Evolutionary conservation across 2,888 invertebrate genomes (phyloP), one percentile per base, ranked within the genome.

Genomic region (Dyspetes luteomarginatus): DNA sequence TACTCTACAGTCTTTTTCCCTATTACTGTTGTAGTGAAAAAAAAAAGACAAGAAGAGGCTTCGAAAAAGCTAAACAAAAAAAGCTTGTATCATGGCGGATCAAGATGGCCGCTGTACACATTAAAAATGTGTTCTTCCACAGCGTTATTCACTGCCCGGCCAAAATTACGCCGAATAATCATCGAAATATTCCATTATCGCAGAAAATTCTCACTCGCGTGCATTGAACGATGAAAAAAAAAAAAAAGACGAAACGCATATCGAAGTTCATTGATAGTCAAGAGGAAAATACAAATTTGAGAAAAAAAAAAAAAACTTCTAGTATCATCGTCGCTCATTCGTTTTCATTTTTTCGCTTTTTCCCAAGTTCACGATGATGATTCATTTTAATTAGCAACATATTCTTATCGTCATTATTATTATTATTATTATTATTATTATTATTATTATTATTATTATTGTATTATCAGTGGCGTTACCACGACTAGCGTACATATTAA

Each of bases 361-460:
- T 71, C 41, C 65, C 56, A 26, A 65, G 55, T 79, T 36, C 52
- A 71, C 69, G 52, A 67, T 72, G 12, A 71, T 68, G 24, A 76
- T 67, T 60, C 36, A 19, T 78, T 62, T 80, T 68, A 68, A 52
- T 73, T 41, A 28, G 62, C 41, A 41, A 73, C 43, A 50, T 64
- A 64, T 24, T 85, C 85, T 87, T 85, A 86, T 86, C 82, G 83
- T 82, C 81, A 82, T 79, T 78, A 82, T 83, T 72, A 80, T 73
- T 78, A 78, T 77, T 81, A 68, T 78, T 74, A 64, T 43, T 85
- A 85, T 88, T 43, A 65, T 79, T 75, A 82, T 79, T 78, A 82
- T 83, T 72, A 80, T 73, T 78, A 78, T 77, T 81, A 68, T 78
- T 74, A 64, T 43, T 85, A 85, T 88, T 45, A 68, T 80, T 72